A percentile compares a stretch with the other conserved stretches of the same genome.
Conservation (phyloP, 2,113 vertebrate genomes). For the Vulpes ferrilata region DNA sequence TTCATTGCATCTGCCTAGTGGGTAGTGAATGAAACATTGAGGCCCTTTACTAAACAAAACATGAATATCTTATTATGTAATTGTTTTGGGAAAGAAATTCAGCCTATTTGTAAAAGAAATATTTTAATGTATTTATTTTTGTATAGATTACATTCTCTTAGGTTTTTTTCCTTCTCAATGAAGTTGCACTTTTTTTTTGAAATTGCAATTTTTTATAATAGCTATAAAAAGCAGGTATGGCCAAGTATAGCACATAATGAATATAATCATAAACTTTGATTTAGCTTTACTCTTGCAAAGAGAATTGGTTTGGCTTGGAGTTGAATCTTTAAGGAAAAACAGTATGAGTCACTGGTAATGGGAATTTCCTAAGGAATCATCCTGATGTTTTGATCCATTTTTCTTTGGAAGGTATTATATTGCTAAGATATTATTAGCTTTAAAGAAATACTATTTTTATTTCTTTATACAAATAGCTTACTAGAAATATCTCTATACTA, state of each 20-base stretch:
- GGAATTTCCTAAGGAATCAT: constrained; percentile 28
- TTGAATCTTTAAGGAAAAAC: constrained; percentile 41
- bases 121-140: constrained; percentile 38
- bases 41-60: not conserved
- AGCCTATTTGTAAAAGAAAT: constrained; percentile 19
- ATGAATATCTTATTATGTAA: not conserved
- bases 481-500: not conserved
- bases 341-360: not conserved
- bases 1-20: not conserved
- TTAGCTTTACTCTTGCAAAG: not conserved
- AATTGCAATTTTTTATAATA: not conserved
- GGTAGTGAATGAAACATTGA: not conserved
- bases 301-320: not conserved
- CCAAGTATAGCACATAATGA: not conserved
- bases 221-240: constrained; percentile 2
- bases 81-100: constrained; percentile 44
- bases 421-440: not conserved
- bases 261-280: not conserved
- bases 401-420: not conserved
- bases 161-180: not conserved
- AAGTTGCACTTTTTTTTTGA: not conserved
- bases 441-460: constrained; percentile 25
- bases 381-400: constrained; percentile 47
- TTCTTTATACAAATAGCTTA: not conserved
- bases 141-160: not conserved